These are phyloP conservation scores for Drosophila tropicalis DNA, from an alignment of 1,140 invertebrate genomes.

Conservation along the genomic window DNA sequence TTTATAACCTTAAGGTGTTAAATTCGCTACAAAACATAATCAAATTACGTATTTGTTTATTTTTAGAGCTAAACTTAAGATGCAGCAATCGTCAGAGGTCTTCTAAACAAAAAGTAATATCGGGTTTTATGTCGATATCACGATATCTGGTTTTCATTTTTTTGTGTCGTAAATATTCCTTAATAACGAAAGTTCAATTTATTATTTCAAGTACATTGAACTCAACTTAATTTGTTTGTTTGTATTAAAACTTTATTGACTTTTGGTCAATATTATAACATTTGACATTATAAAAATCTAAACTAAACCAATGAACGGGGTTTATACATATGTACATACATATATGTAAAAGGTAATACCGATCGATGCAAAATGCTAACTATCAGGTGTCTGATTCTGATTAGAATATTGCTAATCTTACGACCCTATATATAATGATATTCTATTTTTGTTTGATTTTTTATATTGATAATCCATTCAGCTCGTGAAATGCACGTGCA, in stretches of 20 bases:
- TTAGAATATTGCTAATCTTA: slow-evolving; percentile 2
- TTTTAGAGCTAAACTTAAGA: no score
- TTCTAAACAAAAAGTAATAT: neutral
- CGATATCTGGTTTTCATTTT: neutral
- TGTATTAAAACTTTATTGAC: no score
- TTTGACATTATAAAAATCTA: neutral
- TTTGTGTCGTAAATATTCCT: neutral
- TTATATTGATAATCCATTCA: neutral
- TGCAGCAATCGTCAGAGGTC: no score
- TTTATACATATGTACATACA: neutral
- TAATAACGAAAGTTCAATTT: neutral
- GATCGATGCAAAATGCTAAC: neutral
- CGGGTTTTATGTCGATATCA: no score
- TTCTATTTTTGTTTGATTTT: neutral
- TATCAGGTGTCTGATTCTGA: neutral
- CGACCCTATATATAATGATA: neutral
- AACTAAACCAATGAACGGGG: neutral
- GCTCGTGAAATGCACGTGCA: slow-evolving; percentile 3
- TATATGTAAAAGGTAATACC: neutral
- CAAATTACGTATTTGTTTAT: no score
- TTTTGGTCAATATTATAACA: neutral
- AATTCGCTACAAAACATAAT: no score
- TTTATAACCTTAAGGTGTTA: neutral
- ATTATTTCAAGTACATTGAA: neutral
- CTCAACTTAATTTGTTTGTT: neutral